Evolutionary conservation across 2,888 invertebrate species (phyloP).

Genomic region (Harpalus rubripes): DNA sequence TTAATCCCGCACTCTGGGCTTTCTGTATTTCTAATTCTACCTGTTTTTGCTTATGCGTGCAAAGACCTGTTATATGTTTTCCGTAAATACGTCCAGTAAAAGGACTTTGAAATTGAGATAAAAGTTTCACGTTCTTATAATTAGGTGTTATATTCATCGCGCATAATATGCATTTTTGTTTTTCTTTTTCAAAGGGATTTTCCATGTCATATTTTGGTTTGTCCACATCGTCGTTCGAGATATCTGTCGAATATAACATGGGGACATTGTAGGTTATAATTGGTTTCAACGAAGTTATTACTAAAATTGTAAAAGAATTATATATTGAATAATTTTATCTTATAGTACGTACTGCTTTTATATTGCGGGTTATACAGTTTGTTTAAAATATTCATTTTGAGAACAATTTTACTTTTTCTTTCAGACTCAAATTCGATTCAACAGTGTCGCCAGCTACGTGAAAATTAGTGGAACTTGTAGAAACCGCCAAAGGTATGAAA

Average conservation of each 20-base stretch:
- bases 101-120: slow-evolving; percentile 97
- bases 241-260: slow-evolving; percentile 19
- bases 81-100: slow-evolving; percentile 96
- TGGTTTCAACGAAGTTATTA: slow-evolving; percentile 1
- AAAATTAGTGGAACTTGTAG: background rate
- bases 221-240: slow-evolving; percentile 71
- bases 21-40: slow-evolving; percentile 87
- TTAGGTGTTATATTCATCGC: slow-evolving; percentile 88
- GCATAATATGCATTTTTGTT: slow-evolving; percentile 89
- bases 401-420: background rate
- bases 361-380: slow-evolving; percentile 3
- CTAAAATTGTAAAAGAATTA: slow-evolving; percentile 25
- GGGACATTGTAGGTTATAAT: slow-evolving; percentile 23
- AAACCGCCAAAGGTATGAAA: too few species aligned
- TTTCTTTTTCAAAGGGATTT: slow-evolving; percentile 90
- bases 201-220: slow-evolving; percentile 81
- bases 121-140: slow-evolving; percentile 93
- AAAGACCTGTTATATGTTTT: slow-evolving; percentile 95
- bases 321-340: slow-evolving; percentile 8
- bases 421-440: background rate
- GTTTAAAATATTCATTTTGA: slow-evolving; percentile 38
- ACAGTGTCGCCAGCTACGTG: slow-evolving; percentile 2
- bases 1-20: slow-evolving; percentile 88
- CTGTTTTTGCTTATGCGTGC: slow-evolving; percentile 87
- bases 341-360: background rate